phyloP scores from a whole-genome alignment of 23 tunicate genomes.

The Styela clava region DNA sequence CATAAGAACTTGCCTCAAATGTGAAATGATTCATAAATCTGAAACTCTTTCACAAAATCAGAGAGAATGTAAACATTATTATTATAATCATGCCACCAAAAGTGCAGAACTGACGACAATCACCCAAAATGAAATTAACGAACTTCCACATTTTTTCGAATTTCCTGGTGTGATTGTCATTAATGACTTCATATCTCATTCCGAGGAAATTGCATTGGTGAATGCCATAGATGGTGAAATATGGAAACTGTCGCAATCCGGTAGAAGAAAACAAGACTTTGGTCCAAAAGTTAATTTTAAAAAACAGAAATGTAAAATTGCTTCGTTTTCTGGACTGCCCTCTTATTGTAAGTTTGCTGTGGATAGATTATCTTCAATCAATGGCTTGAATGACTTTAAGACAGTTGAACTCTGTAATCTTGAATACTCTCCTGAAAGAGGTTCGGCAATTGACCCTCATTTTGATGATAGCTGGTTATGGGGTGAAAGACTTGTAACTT shows the following conservation, averaged over 20 bases:
- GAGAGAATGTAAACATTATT: neutral
- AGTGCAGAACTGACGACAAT: neutral
- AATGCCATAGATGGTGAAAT: constrained; percentile 31
- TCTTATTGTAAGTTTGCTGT: constrained; percentile 23
- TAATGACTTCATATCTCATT: constrained; percentile 45
- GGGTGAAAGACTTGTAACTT: constrained; percentile 80
- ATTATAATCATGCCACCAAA: neutral
- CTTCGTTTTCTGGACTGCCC: constrained; percentile 84
- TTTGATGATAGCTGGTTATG: constrained; percentile 96
- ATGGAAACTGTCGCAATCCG: constrained; percentile 94
- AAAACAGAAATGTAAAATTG: constrained; percentile 56
- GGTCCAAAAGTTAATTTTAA: constrained; percentile 99
- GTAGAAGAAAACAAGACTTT: constrained; percentile 95
- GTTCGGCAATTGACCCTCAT: constrained; percentile 92
- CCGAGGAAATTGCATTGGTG: constrained; percentile 47
- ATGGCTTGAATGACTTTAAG: constrained; percentile 41
- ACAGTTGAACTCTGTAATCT: constrained; percentile 88
- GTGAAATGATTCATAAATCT: constrained; percentile 25
- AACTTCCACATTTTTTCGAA: neutral
- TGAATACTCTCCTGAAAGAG: constrained; percentile 73
- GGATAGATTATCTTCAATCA: constrained; percentile 13
- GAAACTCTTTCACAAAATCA: neutral
- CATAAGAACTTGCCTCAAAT: constrained; percentile 41
- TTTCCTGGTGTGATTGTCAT: constrained; percentile 74
- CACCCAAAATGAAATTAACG: too few species aligned